Base-by-base conservation (phyloP, 2,113 vertebrate species). In the Siphamia tubifer region DNA sequence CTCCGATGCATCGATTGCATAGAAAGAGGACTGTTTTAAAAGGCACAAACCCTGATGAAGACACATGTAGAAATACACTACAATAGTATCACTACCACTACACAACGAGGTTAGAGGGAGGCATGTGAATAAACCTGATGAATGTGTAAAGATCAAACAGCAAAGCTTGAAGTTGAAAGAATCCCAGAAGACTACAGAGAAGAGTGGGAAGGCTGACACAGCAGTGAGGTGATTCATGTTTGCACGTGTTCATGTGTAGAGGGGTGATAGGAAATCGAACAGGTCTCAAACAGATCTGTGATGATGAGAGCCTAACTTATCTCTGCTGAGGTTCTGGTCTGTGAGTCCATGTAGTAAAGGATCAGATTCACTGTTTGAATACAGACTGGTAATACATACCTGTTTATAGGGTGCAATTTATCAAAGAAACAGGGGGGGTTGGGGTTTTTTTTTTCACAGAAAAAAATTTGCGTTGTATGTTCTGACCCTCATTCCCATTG, bases 101-200 rank as follows among this genome's bases (percentile, higher is more conserved):
- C n/a, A n/a, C n/a, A n/a, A n/a, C 13, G 65, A 66, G 54, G 48
- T 70, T 60, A 42, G 19, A 39, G 20, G 4, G 36, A 47, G 35
- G 28, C 60, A 15, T 34, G 45, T 61, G 25, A 62, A 15, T 19
- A n/a, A n/a, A 58, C 34, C 53, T 77, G 64, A 55, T 57, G 53
- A 47, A 35, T 31, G 45, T 48, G 53, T 31, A 25, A 5, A 3
- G 7, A 34, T 62, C 53, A 67, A 25, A 20, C n/a, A 56, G 25
- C 23, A 54, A 71, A 48, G 51, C 51, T 13, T 66, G 38, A 72
- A 30, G 13, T 71, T 53, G 42, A 38, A 39, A 74, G 31, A 57
- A 56, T 65, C 38, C 16, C 13, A 42, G 38, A 34, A 19, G 42
- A 44, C 30, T 21, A n/a, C 2, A 13, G 52, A 25, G 15, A 30